phyloP scores from a whole-genome alignment of 92 coral and sea anemone species.

The Porites lobata region DNA sequence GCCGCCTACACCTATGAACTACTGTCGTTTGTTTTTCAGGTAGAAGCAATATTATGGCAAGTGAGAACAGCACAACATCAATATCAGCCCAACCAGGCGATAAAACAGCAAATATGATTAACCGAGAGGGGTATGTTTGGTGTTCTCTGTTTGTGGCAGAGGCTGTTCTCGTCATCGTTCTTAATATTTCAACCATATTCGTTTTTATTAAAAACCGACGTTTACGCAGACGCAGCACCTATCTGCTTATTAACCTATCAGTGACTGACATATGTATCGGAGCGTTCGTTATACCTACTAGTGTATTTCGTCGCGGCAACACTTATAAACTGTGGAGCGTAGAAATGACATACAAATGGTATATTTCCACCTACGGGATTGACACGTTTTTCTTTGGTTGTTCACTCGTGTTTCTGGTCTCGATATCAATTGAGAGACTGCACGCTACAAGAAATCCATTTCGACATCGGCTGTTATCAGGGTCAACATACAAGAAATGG shows the following conservation, averaged over 20 bases:
- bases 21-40: neutral
- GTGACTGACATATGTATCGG: conserved; percentile 31
- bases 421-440: conserved; percentile 46
- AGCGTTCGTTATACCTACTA: conserved; percentile 23
- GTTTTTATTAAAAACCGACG: conserved; percentile 7
- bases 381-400: conserved; percentile 22
- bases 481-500: conserved; percentile 2
- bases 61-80: neutral
- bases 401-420: conserved; percentile 24
- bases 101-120: neutral
- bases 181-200: conserved; percentile 20
- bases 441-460: conserved; percentile 33
- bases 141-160: conserved; percentile 22
- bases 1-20: neutral
- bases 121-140: conserved; percentile 26
- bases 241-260: conserved; percentile 35
- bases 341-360: neutral
- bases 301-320: conserved; percentile 10
- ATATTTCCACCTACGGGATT: conserved; percentile 8
- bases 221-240: conserved; percentile 31
- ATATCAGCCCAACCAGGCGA: neutral
- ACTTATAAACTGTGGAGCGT: conserved; percentile 28
- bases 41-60: neutral
- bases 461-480: conserved; percentile 11
- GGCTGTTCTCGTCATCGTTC: conserved; percentile 6